A percentile compares a stretch with the other conserved stretches of the same genome.
Conservation (phyloP, 2,888 invertebrate genomes). For the Xylocampa areola region DNA sequence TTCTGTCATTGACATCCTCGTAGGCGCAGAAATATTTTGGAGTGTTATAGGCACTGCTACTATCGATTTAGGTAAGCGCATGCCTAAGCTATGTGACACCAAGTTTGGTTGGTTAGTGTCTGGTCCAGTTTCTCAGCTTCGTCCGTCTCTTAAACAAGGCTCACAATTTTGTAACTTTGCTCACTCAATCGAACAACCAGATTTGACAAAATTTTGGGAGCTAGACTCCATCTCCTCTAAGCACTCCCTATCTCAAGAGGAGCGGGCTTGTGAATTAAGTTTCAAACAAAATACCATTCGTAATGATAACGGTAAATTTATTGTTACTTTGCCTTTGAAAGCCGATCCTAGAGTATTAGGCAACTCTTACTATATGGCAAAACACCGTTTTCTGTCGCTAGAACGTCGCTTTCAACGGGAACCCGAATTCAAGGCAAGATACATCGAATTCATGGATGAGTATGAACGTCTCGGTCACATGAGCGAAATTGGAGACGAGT, state of each 20-base stretch:
- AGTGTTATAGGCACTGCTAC: too few relatives aligned
- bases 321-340: not conserved
- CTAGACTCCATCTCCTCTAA: constrained; percentile 5
- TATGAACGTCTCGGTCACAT: not conserved
- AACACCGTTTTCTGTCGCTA: not conserved
- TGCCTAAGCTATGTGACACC: too few relatives aligned
- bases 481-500: too few relatives aligned
- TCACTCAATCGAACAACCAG: too few relatives aligned
- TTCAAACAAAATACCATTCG: not conserved
- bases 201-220: constrained; percentile 12
- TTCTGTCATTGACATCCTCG: too few relatives aligned
- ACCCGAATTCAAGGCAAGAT: not conserved
- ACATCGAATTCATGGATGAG: not conserved
- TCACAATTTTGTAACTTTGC: too few relatives aligned
- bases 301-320: not conserved
- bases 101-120: too few relatives aligned
- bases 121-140: too few relatives aligned
- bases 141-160: too few relatives aligned
- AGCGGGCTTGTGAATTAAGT: constrained; percentile 2
- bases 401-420: constrained; percentile 1
- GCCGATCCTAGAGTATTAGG: not conserved
- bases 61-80: too few relatives aligned
- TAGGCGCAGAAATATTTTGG: too few relatives aligned
- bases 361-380: not conserved
- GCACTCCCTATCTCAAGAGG: not conserved